Evolutionary conservation across 2,113 vertebrate species (phyloP), one percentile per base, ranked within the genome.

Genomic region (Tupaia chinensis): DNA sequence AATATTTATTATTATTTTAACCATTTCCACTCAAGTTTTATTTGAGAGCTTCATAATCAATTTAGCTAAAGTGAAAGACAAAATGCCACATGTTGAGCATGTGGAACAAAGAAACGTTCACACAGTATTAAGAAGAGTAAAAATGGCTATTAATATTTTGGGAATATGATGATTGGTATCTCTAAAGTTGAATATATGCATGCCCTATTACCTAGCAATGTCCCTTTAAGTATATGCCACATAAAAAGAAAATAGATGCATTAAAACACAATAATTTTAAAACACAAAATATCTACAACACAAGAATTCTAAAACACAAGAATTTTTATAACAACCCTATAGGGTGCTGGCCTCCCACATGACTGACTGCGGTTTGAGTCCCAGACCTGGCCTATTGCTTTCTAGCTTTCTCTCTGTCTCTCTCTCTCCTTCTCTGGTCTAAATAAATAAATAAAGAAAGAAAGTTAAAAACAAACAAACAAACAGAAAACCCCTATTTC

Each of bases 1-100:
- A 85, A 69, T 82, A 92, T 73, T 80, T 65, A 60, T 63, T 86
- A 16, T n/a, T 70, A 69, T 76, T 25, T 79, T 87, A 14, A 27
- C 2, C 70, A 23, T 80, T 91, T 56, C 53, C 78, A 80, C 19
- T 61, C 74, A 88, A 3, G 27, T 68, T 96, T 87, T 96, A 91
- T 60, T 56, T 70, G 58, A 89, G 5, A 93, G 8, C 29, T 87
- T 53, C 78, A 84, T 9, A 61, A 34, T 73, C 7, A 0, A 32
- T n/a, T n/a, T 32, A 83, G 7, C 25, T 32, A 78, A 83, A 93
- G 78, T 56, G 32, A 29, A 95, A 79, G 63, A 65, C 23, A 96
- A 87, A 96, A 58, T 85, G 2, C 27, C 86, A 79, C 25, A 16
- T 76, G 53, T 54, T 95, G 70, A 96, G 9, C 16, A 61, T 61